Percentiles rank a stretch among this genome's conserved stretches.
These are phyloP conservation scores for Passerina amoena DNA, from an alignment of 2,113 vertebrate genomes.

Conservation along the genomic window DNA sequence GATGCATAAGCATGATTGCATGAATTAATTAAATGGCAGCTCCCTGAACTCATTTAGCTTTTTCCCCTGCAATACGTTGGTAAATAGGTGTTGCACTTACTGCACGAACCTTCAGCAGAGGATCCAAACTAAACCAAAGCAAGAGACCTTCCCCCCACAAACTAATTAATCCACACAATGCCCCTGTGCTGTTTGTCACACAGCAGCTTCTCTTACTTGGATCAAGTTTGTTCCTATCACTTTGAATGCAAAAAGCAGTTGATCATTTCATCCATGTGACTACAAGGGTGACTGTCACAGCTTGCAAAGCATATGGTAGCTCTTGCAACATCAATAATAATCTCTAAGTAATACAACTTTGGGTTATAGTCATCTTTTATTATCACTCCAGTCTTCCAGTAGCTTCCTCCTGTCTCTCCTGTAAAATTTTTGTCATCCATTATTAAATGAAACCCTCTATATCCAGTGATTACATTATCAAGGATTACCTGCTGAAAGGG, in stretches of 20 bases:
- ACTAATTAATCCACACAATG: not conserved
- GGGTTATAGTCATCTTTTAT: conserved; percentile 52
- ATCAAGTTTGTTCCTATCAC: conserved; percentile 48
- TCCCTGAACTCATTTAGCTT: not conserved
- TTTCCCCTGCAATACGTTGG: not conserved
- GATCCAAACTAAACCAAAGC: not conserved
- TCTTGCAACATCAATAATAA: conserved; percentile 60
- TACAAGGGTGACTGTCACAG: conserved; percentile 60
- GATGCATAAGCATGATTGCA: not conserved
- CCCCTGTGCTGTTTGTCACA: not conserved
- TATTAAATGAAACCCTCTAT: conserved; percentile 26
- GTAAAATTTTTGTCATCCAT: conserved; percentile 34
- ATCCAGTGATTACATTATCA: conserved; percentile 29
- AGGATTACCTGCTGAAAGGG: conserved; percentile 44
- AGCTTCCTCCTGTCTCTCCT: conserved; percentile 18
- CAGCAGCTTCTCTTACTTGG: conserved; percentile 19
- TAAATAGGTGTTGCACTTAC: not conserved
- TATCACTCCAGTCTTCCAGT: conserved; percentile 41
- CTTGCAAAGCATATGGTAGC: conserved; percentile 67
- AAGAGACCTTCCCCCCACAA: not conserved
- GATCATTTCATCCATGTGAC: conserved; percentile 64
- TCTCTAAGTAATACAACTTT: conserved; percentile 52
- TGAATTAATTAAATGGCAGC: not conserved
- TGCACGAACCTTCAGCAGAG: not conserved
- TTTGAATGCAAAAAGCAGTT: conserved; percentile 47